phyloP scores from a whole-genome alignment of 2,888 invertebrate genomes.

The Limnephilus auricula region DNA sequence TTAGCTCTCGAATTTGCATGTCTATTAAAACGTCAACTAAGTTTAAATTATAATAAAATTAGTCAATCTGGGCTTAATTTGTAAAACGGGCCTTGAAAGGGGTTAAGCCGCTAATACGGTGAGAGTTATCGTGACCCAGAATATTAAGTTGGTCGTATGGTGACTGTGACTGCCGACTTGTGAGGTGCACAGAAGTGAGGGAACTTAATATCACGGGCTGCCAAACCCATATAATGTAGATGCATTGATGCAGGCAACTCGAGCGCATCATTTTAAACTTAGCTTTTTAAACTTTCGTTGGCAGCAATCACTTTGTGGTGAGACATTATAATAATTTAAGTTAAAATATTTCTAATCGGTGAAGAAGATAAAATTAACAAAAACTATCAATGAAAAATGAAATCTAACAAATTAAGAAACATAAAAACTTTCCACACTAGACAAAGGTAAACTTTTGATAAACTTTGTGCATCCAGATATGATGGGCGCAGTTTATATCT shows the following conservation, averaged over 20 bases:
- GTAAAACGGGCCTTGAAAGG: neutral
- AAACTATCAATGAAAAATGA: too few relatives aligned
- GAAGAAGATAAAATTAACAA: too few relatives aligned
- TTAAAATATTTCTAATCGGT: too few relatives aligned
- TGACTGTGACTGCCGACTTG: neutral
- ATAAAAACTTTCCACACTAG: too few relatives aligned
- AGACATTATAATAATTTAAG: too few relatives aligned
- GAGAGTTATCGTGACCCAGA: slow-evolving; percentile 54
- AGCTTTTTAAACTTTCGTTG: too few relatives aligned
- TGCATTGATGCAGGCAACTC: neutral
- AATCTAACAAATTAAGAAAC: too few relatives aligned
- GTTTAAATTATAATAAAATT: neutral
- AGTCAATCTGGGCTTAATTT: neutral
- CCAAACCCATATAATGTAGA: neutral
- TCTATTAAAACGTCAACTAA: neutral
- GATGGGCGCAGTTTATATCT: too few relatives aligned
- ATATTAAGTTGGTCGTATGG: slow-evolving; percentile 25
- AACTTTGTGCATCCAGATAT: too few relatives aligned
- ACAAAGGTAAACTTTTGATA: too few relatives aligned
- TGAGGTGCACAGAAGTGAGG: neutral
- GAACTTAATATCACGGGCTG: neutral
- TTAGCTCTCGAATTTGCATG: neutral
- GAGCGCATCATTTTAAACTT: neutral
- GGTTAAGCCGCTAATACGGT: slow-evolving; percentile 60
- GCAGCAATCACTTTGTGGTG: too few relatives aligned